These are phyloP conservation scores for Drosophila pseudoobscura DNA, from an alignment of 1,140 invertebrate species.

Conservation along the genomic window DNA sequence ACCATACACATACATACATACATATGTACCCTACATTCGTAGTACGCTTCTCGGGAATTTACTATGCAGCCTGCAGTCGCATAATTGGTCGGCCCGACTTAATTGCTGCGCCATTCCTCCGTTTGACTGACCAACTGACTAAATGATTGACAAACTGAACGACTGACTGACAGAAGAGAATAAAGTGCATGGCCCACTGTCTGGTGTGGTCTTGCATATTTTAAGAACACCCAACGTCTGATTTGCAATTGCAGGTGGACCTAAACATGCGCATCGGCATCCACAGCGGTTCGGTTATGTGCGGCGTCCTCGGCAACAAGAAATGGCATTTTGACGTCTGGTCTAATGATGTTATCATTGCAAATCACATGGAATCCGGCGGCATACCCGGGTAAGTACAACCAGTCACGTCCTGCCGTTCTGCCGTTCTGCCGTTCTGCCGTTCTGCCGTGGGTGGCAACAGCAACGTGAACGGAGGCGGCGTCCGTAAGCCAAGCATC, in stretches of 20 bases:
- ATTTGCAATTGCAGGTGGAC: conserved; percentile 87
- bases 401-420: conserved; percentile 45
- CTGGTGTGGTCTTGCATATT: conserved; percentile 43
- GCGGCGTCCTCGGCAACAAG: conserved; percentile 95
- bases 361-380: conserved; percentile 98
- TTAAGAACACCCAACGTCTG: conserved; percentile 22
- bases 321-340: conserved; percentile 99
- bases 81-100: conserved; percentile 48
- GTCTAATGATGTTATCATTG: conserved; percentile 98
- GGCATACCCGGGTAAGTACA: conserved; percentile 93
- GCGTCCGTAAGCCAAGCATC: neutral
- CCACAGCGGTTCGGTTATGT: conserved; percentile 96
- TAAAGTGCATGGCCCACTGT: conserved; percentile 2
- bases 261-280: conserved; percentile 98
- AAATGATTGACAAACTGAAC: too few species aligned
- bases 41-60: conserved; percentile 16
- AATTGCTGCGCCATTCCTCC: conserved; percentile 48
- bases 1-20: too few species aligned
- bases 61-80: conserved; percentile 46
- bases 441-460: too few species aligned
- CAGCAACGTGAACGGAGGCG: too few species aligned
- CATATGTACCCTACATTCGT: too few species aligned
- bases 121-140: conserved; percentile 24
- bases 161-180: conserved; percentile 1
- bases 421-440: too few species aligned